Base-by-base conservation (phyloP, 1,140 invertebrate species). In the Eufriesea mexicana region DNA sequence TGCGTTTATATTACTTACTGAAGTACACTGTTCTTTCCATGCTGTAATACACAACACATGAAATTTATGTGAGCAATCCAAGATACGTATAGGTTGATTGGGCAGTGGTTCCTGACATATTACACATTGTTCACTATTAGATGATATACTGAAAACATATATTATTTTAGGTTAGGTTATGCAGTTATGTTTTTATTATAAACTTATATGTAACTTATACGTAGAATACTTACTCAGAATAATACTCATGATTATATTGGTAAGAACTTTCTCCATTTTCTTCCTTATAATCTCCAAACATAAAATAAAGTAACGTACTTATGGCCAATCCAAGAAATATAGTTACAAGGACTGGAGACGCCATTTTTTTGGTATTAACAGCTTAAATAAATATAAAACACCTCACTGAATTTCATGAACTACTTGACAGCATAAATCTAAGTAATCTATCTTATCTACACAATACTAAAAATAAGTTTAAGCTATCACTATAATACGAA, bases 291-390 rank as follows among this genome's bases (percentile, higher is more conserved):
- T 51, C 79, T 42, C 70, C 82, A 23, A 91, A 91, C 47, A 91
- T 84, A 64, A 90, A 91, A 72, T 91, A 90, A 5, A 92, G 70
- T 45, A 89, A 72, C 7, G 89, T 83, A 14, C 85, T 90, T 55
- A 91, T n/a, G 16, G 88, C 84, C 51, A 91, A 47, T n/a, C 89
- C 90, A 25, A 92, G 64, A 14, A 90, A 49, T 45, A 91, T 70
- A 61, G 85, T 84, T 35, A 87, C 86, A 18, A 91, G 51, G 10
- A 83, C 87, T 25, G 87, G 85, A 78, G 89, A 64, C 12, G 91
- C 61, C 91, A 92, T 92, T 62, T 86, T 87, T 45, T n/a, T 8
- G 7, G 2, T 23, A 54, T 42, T 1, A 2, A 57, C 7, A 14
- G 23, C 47, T 64, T 18, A 42, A 54, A 54, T 28, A 55, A 23